phyloP scores from a whole-genome alignment of 2,888 invertebrate species.

The Listrodromus nycthemerus region DNA sequence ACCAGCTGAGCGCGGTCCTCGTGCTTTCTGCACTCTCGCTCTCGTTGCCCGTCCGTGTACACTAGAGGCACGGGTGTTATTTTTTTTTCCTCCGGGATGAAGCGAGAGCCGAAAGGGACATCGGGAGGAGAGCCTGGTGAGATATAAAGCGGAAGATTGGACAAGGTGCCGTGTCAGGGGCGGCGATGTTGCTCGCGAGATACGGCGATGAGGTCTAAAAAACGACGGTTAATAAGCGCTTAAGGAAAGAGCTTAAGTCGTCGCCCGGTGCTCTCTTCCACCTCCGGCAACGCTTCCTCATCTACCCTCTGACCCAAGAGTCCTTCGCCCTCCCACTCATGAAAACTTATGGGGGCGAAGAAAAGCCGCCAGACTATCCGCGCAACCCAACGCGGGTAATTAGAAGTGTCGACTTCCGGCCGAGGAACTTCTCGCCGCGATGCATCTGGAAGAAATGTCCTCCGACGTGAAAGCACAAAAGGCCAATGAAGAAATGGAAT shows the following conservation, averaged over 20 bases:
- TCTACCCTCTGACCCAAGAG: slow-evolving; percentile 21
- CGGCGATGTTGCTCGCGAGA: slow-evolving; percentile 14
- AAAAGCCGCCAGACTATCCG: not conserved
- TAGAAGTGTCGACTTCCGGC: slow-evolving; percentile 58
- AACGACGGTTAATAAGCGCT: slow-evolving; percentile 67
- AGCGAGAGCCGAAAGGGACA: slow-evolving; percentile 36
- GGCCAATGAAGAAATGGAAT: not conserved
- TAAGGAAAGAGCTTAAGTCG: slow-evolving; percentile 53
- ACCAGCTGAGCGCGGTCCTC: not conserved
- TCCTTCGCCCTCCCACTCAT: slow-evolving; percentile 11
- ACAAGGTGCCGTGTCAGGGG: slow-evolving; percentile 47
- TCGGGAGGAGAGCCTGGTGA: slow-evolving; percentile 25
- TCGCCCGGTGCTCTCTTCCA: slow-evolving; percentile 17
- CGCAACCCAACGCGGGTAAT: slow-evolving; percentile 42
- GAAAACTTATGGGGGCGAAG: slow-evolving; percentile 49
- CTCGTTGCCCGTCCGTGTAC: not conserved
- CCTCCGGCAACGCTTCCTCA: not conserved
- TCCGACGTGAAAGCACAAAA: not conserved
- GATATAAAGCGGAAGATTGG: slow-evolving; percentile 50
- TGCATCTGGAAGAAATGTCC: not conserved
- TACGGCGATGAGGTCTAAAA: slow-evolving; percentile 46
- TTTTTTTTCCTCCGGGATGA: slow-evolving; percentile 19
- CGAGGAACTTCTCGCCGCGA: not conserved
- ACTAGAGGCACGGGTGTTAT: not conserved
- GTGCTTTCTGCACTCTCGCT: not conserved